These are phyloP conservation scores for Thamnophis sirtalis DNA, from an alignment of 2,113 vertebrate species.

Conservation along the genomic window DNA sequence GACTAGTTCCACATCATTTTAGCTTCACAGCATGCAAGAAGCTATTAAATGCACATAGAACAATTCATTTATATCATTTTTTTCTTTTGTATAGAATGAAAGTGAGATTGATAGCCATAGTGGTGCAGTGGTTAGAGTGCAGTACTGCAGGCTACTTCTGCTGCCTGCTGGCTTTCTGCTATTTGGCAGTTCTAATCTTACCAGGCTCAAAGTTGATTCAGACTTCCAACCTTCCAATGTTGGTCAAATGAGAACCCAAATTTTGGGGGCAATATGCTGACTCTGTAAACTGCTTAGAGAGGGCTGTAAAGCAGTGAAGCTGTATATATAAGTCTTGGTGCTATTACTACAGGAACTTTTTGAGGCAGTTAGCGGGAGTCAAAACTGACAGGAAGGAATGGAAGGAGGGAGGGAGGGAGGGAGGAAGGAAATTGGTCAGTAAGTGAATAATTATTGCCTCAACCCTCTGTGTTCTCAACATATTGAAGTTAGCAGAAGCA, in stretches of 20 bases:
- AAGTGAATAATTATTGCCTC: background rate
- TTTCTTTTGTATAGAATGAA: background rate
- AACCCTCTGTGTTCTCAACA: background rate
- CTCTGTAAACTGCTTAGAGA: no score
- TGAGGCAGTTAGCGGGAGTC: background rate
- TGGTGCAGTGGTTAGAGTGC: no score
- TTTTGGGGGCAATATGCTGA: no score
- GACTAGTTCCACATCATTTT: background rate
- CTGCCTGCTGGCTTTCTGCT: no score
- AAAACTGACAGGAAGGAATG: background rate
- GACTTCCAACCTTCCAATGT: no score
- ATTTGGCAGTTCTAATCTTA: no score
- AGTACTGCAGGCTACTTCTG: no score
- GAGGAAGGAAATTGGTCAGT: background rate
- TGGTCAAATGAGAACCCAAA: no score
- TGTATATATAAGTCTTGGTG: no score
- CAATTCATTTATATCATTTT: background rate
- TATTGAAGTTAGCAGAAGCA: background rate
- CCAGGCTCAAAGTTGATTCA: no score
- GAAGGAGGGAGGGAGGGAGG: background rate
- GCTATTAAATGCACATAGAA: background rate
- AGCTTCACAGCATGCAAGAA: background rate
- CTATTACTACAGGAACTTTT: background rate
- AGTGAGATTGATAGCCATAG: background rate
- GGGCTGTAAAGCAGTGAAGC: no score